A percentile compares a stretch with the other conserved stretches of the same genome.
phyloP scores from a whole-genome alignment of 2,888 invertebrate genomes.

The Latrodectus elegans region DNA sequence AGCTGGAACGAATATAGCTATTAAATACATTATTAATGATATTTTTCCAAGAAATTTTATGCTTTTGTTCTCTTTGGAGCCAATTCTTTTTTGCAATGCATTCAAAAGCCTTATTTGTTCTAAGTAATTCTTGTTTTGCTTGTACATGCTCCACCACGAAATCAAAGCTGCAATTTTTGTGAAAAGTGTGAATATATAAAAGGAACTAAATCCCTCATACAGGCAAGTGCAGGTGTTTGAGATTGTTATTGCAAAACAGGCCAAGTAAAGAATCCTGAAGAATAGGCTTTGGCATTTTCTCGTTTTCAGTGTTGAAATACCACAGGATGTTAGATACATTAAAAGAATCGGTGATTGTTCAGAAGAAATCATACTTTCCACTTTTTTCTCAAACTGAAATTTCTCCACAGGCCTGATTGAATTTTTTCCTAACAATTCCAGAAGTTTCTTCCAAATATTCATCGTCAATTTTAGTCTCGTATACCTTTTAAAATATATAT shows the following conservation, averaged over 20 bases:
- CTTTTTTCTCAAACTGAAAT: no score
- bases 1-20: no score
- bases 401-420: no score
- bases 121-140: neutral
- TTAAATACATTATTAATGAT: no score
- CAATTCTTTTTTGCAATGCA: constrained; percentile 11
- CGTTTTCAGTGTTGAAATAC: neutral
- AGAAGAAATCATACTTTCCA: no score
- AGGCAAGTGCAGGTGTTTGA: constrained; percentile 17
- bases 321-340: neutral
- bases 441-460: no score
- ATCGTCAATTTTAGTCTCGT: no score
- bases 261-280: neutral
- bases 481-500: no score
- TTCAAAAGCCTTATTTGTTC: constrained; percentile 8
- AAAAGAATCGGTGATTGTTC: no score
- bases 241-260: neutral
- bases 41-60: no score
- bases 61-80: neutral
- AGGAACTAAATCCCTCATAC: neutral
- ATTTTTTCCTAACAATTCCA: no score
- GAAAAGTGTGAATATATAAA: constrained; percentile 21
- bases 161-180: constrained; percentile 29
- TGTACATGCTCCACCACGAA: constrained; percentile 36
- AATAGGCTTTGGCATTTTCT: neutral